These are phyloP conservation scores for Cerceris rybyensis DNA, from an alignment of 2,888 invertebrate genomes.

Conservation along the genomic window DNA sequence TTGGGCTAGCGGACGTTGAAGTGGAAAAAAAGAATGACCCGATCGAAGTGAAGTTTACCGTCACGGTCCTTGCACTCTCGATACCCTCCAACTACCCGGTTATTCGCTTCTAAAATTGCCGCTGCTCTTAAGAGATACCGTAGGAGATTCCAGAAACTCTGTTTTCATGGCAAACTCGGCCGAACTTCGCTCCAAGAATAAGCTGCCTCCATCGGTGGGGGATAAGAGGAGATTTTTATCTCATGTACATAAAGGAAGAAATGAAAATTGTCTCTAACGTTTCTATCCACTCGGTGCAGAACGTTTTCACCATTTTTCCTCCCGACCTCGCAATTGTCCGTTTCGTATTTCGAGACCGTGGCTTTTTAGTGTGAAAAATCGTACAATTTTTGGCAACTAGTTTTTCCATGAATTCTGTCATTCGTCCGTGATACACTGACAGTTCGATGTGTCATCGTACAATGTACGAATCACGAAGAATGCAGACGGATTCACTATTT, in stretches of 20 bases:
- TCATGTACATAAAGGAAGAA: slow-evolving; percentile 3
- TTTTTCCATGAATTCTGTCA: too few relatives aligned
- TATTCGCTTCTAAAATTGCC: slow-evolving; percentile 11
- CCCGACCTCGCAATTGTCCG: neutral
- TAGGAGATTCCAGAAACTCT: slow-evolving; percentile 21
- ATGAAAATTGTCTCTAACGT: slow-evolving; percentile 6
- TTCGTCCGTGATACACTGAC: too few relatives aligned
- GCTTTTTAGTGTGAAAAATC: neutral
- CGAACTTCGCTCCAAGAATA: slow-evolving; percentile 18
- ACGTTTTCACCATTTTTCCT: neutral
- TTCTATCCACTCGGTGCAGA: neutral
- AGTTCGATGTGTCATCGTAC: too few relatives aligned
- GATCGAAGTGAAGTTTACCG: slow-evolving; percentile 15
- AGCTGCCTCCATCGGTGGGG: neutral
- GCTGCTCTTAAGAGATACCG: slow-evolving; percentile 17
- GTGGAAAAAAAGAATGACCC: neutral
- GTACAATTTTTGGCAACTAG: too few relatives aligned
- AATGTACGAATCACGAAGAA: too few relatives aligned
- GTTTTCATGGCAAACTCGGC: slow-evolving; percentile 35
- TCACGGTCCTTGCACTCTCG: slow-evolving; percentile 12
- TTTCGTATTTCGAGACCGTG: neutral
- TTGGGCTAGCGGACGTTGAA: neutral
- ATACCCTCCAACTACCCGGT: slow-evolving; percentile 3
- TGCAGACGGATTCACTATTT: too few relatives aligned
- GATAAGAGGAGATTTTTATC: slow-evolving; percentile 10